Percentiles rank a stretch among this genome's conserved stretches.
Evolutionary conservation across 92 coral and sea anemone species (phyloP).

Genomic region (Parazoanthus atlanticus): DNA sequence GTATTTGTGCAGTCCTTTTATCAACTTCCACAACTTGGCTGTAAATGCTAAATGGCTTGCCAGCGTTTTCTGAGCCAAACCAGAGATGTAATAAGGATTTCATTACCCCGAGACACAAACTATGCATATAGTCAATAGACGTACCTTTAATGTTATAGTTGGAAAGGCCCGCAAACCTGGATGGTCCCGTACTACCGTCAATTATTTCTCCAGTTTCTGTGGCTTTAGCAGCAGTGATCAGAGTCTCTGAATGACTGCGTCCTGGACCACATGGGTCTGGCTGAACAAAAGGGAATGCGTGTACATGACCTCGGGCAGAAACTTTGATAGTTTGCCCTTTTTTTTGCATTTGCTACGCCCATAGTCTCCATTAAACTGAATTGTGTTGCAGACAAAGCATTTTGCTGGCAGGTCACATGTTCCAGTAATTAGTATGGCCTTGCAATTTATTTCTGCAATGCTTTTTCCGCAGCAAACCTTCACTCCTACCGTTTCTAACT

Average conservation of each 20-base stretch:
- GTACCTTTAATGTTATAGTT: conserved; percentile 63
- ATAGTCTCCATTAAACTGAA: conserved; percentile 54
- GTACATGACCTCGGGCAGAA: conserved; percentile 59
- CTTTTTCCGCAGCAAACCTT: conserved; percentile 27
- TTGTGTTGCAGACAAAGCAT: conserved; percentile 57
- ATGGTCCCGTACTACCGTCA: conserved; percentile 60
- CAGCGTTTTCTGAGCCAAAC: conserved; percentile 47
- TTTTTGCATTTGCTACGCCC: conserved; percentile 65
- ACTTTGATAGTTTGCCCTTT: conserved; percentile 54
- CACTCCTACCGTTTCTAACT: conserved; percentile 12
- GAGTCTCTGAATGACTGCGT: conserved; percentile 44
- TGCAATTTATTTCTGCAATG: conserved; percentile 29
- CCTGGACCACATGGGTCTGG: conserved; percentile 49
- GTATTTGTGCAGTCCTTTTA: neutral
- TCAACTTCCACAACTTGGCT: neutral
- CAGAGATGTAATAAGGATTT: conserved; percentile 50
- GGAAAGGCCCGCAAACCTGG: conserved; percentile 62
- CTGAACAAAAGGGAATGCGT: conserved; percentile 53
- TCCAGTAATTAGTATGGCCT: conserved; percentile 60
- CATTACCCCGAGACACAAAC: conserved; percentile 56
- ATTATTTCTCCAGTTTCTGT: conserved; percentile 16
- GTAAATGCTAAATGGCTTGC: conserved; percentile 37
- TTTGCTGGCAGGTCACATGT: conserved; percentile 63
- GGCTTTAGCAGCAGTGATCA: conserved; percentile 55
- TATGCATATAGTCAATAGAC: conserved; percentile 69